Evolutionary conservation across 2,888 invertebrate genomes (phyloP), one percentile per base, ranked within the genome.

Genomic region (Eurytoma californica): DNA sequence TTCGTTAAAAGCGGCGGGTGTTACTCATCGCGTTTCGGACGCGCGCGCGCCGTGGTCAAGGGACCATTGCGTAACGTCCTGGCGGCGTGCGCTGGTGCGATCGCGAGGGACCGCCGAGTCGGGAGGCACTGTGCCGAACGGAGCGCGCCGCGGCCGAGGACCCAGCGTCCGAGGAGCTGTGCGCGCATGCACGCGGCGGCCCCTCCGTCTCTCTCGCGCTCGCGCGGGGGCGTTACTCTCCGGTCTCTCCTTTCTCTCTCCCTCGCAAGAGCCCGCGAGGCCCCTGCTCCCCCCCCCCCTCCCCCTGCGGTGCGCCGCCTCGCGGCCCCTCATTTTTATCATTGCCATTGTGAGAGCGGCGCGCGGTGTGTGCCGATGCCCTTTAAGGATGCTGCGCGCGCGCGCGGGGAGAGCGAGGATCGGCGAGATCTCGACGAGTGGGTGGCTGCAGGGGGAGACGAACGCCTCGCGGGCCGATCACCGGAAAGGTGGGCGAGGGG

Each of bases 141-240:
- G 47, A 51, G 53, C 65, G 72, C 24, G 24, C 24, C 24, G 39
- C 49, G 47, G 53, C 61, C 39, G 51, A 53, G 63, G 5, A 51
- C 2, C 12, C 49, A 57, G 53, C 18, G 30, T 20, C 20, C 57
- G 58, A 65, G 67, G 68, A 61, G 68, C 74, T 57, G 74, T 49
- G 58, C 51, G 55, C 47, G 63, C 9, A 9, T 9, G 9, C 39
- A 9, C 39, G 39, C 39, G 39, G 39, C 39, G 39, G 39, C 65
- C 72, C 65, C 55, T 65, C 61, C 63, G 30, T 39, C 55, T 30
- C n/a, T 65, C 65, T 66, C 47, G 18, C 53, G 4, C 66, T 65
- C 65, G 28, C 67, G 57, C 77, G 77, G 77, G 77, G 77, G 77
- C 73, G 78, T 79, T 79, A 65, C 73, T 79, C 78, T 73, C 73